These are phyloP conservation scores for Campylomormyrus numenius DNA, from an alignment of 2,113 vertebrate species.

Conservation along the genomic window DNA sequence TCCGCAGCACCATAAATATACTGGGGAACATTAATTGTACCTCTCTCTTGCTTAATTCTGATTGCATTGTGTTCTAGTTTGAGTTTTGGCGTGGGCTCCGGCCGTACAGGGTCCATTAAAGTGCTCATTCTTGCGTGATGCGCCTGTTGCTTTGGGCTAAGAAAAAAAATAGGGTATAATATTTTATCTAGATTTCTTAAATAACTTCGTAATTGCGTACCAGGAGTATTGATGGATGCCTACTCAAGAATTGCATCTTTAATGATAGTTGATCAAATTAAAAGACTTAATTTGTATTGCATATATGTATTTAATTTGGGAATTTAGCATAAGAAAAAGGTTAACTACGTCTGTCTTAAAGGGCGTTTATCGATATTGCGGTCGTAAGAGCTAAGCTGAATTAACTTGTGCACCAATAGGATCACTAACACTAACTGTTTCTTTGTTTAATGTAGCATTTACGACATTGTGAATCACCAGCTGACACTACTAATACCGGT, in stretches of 20 bases:
- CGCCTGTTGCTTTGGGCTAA: neutral
- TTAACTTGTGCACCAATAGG: neutral
- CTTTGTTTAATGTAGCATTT: constrained; percentile 8
- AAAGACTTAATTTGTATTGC: neutral
- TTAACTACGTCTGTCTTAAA: neutral
- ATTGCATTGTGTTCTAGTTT: too few species aligned
- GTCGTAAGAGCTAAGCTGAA: neutral
- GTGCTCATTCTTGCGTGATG: neutral
- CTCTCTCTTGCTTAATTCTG: too few species aligned
- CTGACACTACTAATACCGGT: neutral
- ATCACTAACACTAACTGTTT: neutral
- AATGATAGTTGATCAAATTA: neutral
- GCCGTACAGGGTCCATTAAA: neutral
- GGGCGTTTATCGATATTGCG: neutral
- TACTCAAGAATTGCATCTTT: neutral
- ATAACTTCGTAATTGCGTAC: neutral
- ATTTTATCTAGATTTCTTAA: neutral
- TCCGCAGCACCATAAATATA: neutral
- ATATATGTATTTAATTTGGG: neutral
- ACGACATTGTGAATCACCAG: neutral
- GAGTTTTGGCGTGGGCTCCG: neutral
- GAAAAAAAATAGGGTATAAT: neutral
- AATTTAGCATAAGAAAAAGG: neutral
- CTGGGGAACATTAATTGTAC: neutral
- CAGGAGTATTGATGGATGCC: neutral